A percentile compares a stretch with the other conserved stretches of the same genome.
Evolutionary conservation across 2,113 vertebrate genomes (phyloP).

Genomic region (Lathamus discolor): DNA sequence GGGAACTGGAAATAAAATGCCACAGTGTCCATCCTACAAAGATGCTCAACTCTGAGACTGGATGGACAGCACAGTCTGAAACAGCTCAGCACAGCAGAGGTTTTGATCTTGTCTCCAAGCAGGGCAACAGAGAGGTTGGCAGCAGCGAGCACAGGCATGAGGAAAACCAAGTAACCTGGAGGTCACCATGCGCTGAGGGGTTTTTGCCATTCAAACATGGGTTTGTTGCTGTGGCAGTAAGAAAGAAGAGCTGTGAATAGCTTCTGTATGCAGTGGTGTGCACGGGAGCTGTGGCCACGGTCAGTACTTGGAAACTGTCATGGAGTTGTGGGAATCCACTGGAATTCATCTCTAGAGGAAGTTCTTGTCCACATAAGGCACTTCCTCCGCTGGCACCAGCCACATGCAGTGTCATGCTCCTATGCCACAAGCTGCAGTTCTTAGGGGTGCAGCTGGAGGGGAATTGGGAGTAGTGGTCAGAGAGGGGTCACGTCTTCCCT

Average conservation of each 20-base stretch:
- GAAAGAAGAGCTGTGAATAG: not conserved
- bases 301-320: not conserved
- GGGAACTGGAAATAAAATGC: not conserved
- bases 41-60: not conserved
- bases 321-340: not conserved
- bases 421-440: fast-evolving
- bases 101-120: not conserved
- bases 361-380: not conserved
- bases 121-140: not conserved
- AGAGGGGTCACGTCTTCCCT: not conserved
- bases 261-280: not conserved
- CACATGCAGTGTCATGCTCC: fast-evolving
- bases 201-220: not conserved
- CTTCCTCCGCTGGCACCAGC: not conserved
- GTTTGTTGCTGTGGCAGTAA: not conserved
- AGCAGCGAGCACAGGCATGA: not conserved
- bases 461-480: not conserved
- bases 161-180: not conserved
- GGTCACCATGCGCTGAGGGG: fast-evolving
- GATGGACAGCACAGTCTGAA: not conserved
- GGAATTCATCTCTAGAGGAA: not conserved
- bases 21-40: not conserved
- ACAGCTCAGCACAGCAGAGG: not conserved
- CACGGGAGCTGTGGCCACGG: fast-evolving
- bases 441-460: fast-evolving